These are phyloP conservation scores for Speoplatyrhinus poulsoni DNA, from an alignment of 2,113 vertebrate genomes.

Conservation along the genomic window DNA sequence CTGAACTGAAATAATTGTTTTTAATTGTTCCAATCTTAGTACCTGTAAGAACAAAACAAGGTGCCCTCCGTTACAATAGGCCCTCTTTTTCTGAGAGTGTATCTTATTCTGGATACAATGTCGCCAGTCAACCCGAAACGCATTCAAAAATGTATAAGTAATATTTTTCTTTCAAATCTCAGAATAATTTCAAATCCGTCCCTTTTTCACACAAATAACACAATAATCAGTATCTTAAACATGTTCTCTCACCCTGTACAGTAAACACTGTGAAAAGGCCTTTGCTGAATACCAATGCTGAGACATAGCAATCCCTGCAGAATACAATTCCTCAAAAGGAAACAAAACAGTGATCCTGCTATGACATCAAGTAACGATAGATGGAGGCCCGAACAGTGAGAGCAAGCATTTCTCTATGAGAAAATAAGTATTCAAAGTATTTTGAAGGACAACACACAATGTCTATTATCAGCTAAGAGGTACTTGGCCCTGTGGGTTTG, in stretches of 20 bases:
- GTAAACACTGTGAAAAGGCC: slow-evolving; percentile 33
- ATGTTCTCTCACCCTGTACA: slow-evolving; percentile 35
- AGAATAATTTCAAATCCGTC: too few relatives aligned
- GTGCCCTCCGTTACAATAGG: too few relatives aligned
- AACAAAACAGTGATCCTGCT: slow-evolving; percentile 26
- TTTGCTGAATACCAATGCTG: slow-evolving; percentile 35
- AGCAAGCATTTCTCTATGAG: slow-evolving; percentile 15
- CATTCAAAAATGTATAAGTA: too few relatives aligned
- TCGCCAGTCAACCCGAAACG: too few relatives aligned
- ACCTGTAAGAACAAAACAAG: too few relatives aligned
- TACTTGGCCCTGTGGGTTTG: neutral
- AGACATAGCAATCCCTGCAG: slow-evolving; percentile 25
- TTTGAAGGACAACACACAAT: slow-evolving; percentile 32
- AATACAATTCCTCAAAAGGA: slow-evolving; percentile 55
- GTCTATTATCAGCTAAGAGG: neutral
- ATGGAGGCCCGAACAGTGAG: slow-evolving; percentile 26
- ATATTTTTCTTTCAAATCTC: too few relatives aligned
- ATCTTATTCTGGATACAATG: too few relatives aligned
- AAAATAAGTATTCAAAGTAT: slow-evolving; percentile 25
- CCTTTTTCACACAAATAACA: too few relatives aligned
- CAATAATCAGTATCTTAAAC: slow-evolving; percentile 33
- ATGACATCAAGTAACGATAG: slow-evolving; percentile 22
- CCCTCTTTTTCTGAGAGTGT: too few relatives aligned
- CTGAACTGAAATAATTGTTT: too few relatives aligned
- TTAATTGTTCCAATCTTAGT: too few relatives aligned